Evolutionary conservation across 1,140 invertebrate genomes (phyloP).

Genomic region (Gryllus bimaculatus): DNA sequence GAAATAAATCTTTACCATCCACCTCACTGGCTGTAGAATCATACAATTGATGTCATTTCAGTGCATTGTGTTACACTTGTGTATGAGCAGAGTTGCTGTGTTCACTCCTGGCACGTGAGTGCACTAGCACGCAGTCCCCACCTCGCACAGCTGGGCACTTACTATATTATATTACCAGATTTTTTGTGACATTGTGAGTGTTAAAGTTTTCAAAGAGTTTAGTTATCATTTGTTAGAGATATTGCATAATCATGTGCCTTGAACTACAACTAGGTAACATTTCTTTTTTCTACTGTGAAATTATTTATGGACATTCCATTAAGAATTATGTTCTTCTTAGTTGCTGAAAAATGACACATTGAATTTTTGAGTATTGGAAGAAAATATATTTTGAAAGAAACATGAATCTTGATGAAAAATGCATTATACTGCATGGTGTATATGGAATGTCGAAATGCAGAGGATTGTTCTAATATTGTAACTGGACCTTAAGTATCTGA

Average conservation of each 20-base stretch:
- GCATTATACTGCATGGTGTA: neutral
- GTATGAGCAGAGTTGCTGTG: too few species aligned
- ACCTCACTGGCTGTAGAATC: too few species aligned
- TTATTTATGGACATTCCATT: constrained; percentile 1
- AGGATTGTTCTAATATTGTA: neutral
- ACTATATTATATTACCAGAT: neutral
- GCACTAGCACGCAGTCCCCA: neutral
- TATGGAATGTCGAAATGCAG: neutral
- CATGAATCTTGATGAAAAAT: neutral
- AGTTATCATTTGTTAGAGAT: neutral
- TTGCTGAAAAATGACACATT: neutral
- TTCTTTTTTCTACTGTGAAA: neutral
- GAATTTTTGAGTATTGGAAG: neutral
- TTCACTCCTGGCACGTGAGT: neutral
- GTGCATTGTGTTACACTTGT: too few species aligned
- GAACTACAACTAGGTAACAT: neutral
- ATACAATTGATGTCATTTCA: too few species aligned
- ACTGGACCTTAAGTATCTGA: neutral
- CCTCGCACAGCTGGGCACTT: neutral
- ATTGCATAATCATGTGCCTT: neutral
- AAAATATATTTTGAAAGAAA: neutral
- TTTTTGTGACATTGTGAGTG: neutral
- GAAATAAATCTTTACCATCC: too few species aligned
- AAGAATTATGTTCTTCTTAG: neutral
- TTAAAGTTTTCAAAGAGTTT: neutral